Conservation (phyloP, 2,113 vertebrate species). For the Semnornis frantzii region DNA sequence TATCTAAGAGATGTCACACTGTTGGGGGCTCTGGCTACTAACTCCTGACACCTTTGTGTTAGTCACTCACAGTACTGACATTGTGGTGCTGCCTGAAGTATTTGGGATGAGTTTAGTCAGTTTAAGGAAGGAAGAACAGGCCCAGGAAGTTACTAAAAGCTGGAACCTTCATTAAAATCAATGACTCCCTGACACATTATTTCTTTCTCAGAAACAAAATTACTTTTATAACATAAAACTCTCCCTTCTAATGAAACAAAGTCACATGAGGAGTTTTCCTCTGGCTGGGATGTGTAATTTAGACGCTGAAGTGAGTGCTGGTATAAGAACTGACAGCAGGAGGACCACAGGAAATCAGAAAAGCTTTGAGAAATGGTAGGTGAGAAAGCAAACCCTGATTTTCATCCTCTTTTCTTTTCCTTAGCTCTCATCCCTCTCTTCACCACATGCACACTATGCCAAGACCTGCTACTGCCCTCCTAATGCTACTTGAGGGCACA, state of each 20-base stretch:
- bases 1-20: background rate
- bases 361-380: background rate
- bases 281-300: background rate
- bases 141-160: background rate
- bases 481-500: background rate
- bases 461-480: background rate
- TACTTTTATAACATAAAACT: background rate
- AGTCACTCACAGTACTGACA: background rate
- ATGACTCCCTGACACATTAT: background rate
- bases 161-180: background rate
- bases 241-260: background rate
- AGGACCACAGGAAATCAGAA: background rate
- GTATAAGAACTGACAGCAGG: background rate
- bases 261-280: background rate
- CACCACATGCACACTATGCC: fast-evolving
- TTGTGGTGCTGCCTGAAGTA: background rate
- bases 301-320: background rate
- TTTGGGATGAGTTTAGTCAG: background rate
- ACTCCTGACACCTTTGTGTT: background rate
- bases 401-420: background rate
- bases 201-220: background rate
- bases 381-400: background rate
- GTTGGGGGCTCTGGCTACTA: background rate
- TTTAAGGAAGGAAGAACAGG: background rate
- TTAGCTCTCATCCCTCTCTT: background rate